Percentiles rank a stretch among this genome's conserved stretches.
phyloP scores from a whole-genome alignment of 2,113 vertebrate species.

The Guaruba guarouba region DNA sequence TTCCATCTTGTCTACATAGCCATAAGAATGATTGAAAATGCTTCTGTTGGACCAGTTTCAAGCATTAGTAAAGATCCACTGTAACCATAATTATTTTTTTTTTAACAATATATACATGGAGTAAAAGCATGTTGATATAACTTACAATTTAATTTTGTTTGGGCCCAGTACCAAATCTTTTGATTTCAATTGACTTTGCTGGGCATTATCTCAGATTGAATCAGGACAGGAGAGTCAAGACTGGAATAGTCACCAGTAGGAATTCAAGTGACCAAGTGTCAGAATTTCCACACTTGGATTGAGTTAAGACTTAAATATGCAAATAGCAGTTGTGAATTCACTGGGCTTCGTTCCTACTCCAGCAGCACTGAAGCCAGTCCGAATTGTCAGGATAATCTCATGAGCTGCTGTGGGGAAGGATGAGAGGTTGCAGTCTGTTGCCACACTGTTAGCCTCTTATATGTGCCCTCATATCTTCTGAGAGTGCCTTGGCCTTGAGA shows the following conservation, averaged over 20 bases:
- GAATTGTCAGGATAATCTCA: neutral
- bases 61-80: neutral
- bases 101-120: neutral
- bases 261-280: neutral
- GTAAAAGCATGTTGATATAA: neutral
- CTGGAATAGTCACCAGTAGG: neutral
- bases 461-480: neutral
- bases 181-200: neutral
- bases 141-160: neutral
- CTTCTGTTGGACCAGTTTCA: neutral
- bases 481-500: neutral
- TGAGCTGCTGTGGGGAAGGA: neutral
- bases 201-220: neutral
- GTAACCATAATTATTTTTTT: neutral
- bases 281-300: neutral
- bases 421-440: neutral
- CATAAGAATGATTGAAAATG: neutral
- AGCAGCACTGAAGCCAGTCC: neutral
- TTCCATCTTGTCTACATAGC: neutral
- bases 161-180: neutral
- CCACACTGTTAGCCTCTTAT: fast-evolving
- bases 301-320: neutral
- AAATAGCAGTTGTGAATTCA: neutral
- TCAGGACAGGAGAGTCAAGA: neutral
- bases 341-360: neutral